Conservation (phyloP, 1,140 invertebrate genomes). For the Parapsyche elsis region DNA sequence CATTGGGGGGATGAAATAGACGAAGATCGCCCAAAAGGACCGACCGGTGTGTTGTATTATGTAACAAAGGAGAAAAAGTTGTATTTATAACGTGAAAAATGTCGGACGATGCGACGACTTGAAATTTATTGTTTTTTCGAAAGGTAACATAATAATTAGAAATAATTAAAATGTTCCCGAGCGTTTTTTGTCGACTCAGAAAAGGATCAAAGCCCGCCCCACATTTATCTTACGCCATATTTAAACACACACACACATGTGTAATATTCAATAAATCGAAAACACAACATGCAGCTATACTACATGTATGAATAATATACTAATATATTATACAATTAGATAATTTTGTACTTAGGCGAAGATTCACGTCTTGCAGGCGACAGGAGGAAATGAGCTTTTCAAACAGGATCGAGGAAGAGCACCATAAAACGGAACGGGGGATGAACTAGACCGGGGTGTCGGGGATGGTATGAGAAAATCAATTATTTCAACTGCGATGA, state of each 20-base stretch:
- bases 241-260: constrained; percentile 23
- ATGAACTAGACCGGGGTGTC: constrained; percentile 4
- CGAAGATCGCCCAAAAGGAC: constrained; percentile 10
- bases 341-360: constrained; percentile 44
- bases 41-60: constrained; percentile 1
- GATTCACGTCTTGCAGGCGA: constrained; percentile 50
- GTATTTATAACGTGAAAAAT: constrained; percentile 33
- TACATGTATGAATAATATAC: neutral
- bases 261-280: constrained; percentile 3
- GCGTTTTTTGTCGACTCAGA: constrained; percentile 38
- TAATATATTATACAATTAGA: constrained; percentile 8
- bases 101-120: constrained; percentile 33
- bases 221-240: constrained; percentile 37
- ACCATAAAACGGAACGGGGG: neutral
- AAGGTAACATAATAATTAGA: constrained; percentile 57
- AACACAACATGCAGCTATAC: neutral
- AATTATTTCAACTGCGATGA: constrained; percentile 56
- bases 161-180: constrained; percentile 56
- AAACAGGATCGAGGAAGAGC: constrained; percentile 27
- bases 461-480: constrained; percentile 35
- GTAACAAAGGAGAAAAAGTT: constrained; percentile 26
- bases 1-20: neutral
- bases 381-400: constrained; percentile 54
- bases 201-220: constrained; percentile 44
- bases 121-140: constrained; percentile 56